Percentiles rank a stretch among this genome's conserved stretches.
These are phyloP conservation scores for Bombus sibiricus DNA, from an alignment of 1,140 invertebrate genomes.

Conservation along the genomic window DNA sequence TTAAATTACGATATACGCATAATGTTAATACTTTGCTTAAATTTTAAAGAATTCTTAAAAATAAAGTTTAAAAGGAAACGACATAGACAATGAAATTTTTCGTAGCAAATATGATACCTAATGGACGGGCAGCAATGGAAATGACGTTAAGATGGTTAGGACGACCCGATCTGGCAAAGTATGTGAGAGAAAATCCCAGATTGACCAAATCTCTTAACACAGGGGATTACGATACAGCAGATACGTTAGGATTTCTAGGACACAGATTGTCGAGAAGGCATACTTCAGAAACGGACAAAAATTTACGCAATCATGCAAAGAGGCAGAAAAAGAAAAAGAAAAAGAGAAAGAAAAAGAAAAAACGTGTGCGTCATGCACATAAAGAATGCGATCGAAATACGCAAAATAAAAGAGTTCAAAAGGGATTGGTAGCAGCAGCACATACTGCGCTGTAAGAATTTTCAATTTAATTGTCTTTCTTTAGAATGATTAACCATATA, in stretches of 20 bases:
- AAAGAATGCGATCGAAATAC: too few relatives aligned
- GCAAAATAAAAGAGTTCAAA: background rate
- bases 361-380: too few relatives aligned
- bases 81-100: background rate
- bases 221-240: conserved; percentile 1
- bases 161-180: conserved; percentile 36
- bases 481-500: background rate
- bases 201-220: background rate
- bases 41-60: background rate
- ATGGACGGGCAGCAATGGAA: conserved; percentile 9
- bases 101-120: background rate
- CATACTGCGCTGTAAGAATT: background rate
- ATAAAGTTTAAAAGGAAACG: background rate
- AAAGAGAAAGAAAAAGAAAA: background rate
- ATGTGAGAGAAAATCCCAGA: conserved; percentile 29
- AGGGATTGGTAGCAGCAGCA: too few relatives aligned
- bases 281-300: background rate
- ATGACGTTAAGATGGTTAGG: conserved; percentile 30
- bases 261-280: conserved; percentile 14
- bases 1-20: too few relatives aligned
- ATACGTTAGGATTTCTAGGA: conserved; percentile 11
- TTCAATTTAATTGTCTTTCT: background rate
- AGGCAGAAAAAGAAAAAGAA: background rate
- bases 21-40: background rate
- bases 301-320: background rate